A percentile compares a stretch with the other conserved stretches of the same genome.
Conservation (phyloP, 2,797 vertebrate genomes). For the Corythornis leucogaster region DNA sequence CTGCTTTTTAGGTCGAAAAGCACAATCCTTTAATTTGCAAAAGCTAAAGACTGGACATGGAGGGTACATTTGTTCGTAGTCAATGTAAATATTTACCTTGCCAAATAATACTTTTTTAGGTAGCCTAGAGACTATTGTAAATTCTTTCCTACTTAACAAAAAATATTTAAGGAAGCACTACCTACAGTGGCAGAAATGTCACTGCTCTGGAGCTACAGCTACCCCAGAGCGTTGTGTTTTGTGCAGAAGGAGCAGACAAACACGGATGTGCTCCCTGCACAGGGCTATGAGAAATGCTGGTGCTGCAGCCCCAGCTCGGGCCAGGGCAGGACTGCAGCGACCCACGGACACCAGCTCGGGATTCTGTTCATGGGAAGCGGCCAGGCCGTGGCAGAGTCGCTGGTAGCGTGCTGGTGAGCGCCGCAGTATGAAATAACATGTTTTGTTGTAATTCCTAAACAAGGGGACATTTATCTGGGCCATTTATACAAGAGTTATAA, state of each 20-base stretch:
- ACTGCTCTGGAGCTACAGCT: not conserved
- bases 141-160: not conserved
- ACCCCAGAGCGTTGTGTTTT: not conserved
- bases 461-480: constrained; percentile 54
- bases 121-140: not conserved
- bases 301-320: not conserved
- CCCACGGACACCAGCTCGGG: not conserved
- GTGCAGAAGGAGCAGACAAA: not conserved
- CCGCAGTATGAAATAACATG: constrained; percentile 21
- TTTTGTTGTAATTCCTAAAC: constrained; percentile 61
- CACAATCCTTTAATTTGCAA: not conserved
- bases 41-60: not conserved
- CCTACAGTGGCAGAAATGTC: not conserved
- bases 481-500: constrained; percentile 69
- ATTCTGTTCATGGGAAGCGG: not conserved
- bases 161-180: not conserved
- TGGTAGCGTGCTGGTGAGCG: not conserved
- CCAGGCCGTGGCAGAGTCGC: not conserved
- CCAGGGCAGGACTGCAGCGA: not conserved
- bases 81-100: not conserved
- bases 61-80: not conserved
- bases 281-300: not conserved
- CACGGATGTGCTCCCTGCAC: rapidly evolving
- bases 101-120: not conserved
- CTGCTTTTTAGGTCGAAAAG: not conserved